Base-by-base conservation (phyloP, 2,113 vertebrate genomes). In the Ptilonorhynchus violaceus region DNA sequence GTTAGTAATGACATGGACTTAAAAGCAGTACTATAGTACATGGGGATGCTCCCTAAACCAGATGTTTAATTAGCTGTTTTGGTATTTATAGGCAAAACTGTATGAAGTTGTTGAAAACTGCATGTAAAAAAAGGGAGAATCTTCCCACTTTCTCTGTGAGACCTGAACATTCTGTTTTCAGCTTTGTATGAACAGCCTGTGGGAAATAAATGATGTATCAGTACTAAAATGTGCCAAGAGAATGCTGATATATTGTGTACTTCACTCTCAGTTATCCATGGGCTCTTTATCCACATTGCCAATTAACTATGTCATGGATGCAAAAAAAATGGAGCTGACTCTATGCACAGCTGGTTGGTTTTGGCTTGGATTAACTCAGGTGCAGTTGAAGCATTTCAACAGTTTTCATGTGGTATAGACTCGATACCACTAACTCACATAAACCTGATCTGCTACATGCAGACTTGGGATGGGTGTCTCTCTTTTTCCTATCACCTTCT, bases 151-250 rank as follows among this genome's bases (percentile, higher is more conserved):
- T 58, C 15, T 80, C 50, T 50, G 24, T 66, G 37, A 68, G 84
- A 60, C 17, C 8, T 68, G n/a, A 82, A 62, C 10, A 47, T 68
- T 89, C 30, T 58, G 31, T 39, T 95, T 93, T 87, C 64, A 93
- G 35, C 30, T 86, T 84, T 86, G 22, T 46, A 59, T 35, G 42
- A 72, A 59, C 13, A 63, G 30, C 72, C 68, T 89, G 9, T 50
- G 60, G 55, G 47, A 96, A 95, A 96, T 81, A 92, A 95, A 96
- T 81, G 67, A 92, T 59, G 49, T 88, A 82, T 80, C 92, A 85
- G 62, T 58, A 66, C 55, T 83, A 11, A 6, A 83, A 76, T 66
- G 47, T 87, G 59, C 80, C 44, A 56, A 92, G 83, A 91, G 64
- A 93, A 92, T 33, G 60, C 67, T 93, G 89, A 92, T 92, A 72